Evolutionary conservation across 2,888 invertebrate species (phyloP).

Genomic region (Acholoe squamosa): DNA sequence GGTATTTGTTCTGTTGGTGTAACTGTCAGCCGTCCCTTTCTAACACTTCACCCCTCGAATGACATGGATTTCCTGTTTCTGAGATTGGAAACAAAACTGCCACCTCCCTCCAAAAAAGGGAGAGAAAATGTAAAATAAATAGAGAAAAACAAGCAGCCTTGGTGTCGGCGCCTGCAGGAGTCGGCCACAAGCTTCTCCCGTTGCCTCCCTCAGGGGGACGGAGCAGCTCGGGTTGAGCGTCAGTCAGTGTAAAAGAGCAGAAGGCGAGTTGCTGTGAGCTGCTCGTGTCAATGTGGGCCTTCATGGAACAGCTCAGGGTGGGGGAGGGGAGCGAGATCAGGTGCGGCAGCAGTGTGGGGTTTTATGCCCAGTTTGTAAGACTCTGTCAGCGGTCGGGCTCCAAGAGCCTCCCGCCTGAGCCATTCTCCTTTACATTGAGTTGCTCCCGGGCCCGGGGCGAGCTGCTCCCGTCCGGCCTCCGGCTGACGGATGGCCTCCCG

Average conservation of each 20-base stretch:
- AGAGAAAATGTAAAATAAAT: too few species aligned
- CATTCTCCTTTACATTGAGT: too few species aligned
- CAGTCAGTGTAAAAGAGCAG: constrained; percentile 17
- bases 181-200: too few species aligned
- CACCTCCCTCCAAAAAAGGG: too few species aligned
- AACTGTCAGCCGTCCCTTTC: too few species aligned
- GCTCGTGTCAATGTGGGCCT: neutral
- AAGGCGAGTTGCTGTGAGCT: neutral
- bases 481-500: constrained; percentile 34
- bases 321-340: neutral
- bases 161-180: too few species aligned
- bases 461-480: neutral
- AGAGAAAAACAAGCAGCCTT: too few species aligned
- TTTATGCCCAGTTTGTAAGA: constrained; percentile 6
- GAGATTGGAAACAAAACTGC: too few species aligned
- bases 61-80: too few species aligned
- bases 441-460: neutral
- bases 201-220: too few species aligned
- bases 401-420: neutral
- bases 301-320: neutral
- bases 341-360: neutral
- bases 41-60: too few species aligned
- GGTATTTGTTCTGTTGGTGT: too few species aligned
- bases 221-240: neutral
- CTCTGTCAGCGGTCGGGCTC: neutral